Evolutionary conservation across 92 coral and sea anemone species (phyloP), one percentile per base, ranked within the genome.

Genomic region (Epizoanthus ramosus): DNA sequence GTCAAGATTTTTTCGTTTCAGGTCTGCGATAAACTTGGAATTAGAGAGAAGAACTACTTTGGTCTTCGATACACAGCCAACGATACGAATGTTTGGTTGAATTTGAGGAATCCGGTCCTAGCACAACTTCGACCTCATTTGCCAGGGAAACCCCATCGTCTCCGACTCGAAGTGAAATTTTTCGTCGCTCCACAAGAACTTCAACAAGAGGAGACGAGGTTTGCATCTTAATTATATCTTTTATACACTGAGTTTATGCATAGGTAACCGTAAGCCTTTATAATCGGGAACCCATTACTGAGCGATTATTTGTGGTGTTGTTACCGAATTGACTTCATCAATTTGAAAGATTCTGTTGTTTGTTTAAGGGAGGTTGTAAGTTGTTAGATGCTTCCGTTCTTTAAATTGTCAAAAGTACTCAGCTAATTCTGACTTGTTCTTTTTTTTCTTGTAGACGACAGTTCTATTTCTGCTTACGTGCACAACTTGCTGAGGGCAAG

Each of bases 201-300:
- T 61, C 99, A 97, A 75, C 99, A 97, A 81, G 98, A 97, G 85
- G 94, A 89, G 83, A 97, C 99, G 64, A 85, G 99, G 99, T 97
- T 69, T 70, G 76, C n/a, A 23, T 21, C 22, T 53, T 14, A 12
- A 19, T 52, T 86, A 28, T 33, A 10, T 8, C 12, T 33, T 28
- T 18, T 41, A 16, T 52, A 47, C 5, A 69, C 56, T 18, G 83
- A 14, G 35, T 77, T 57, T 14, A 43, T 58, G 13, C 1, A 28
- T 60, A 66, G 31, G 60, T 31, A 87, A 28, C 10, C 19, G 21
- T 53, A 45, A 23, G 16, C 19, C 52, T 23, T 3, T 12, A 22
- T 4, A 18, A 31, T 77, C 0, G 53, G 54, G 56, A 9, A 41
- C 19, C 43, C 43, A 22, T 14, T 61, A 82, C 33, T 10, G 67